A percentile compares a stretch with the other conserved stretches of the same genome.
Evolutionary conservation across 2,797 vertebrate genomes (phyloP).

Genomic region (Argentina silus): DNA sequence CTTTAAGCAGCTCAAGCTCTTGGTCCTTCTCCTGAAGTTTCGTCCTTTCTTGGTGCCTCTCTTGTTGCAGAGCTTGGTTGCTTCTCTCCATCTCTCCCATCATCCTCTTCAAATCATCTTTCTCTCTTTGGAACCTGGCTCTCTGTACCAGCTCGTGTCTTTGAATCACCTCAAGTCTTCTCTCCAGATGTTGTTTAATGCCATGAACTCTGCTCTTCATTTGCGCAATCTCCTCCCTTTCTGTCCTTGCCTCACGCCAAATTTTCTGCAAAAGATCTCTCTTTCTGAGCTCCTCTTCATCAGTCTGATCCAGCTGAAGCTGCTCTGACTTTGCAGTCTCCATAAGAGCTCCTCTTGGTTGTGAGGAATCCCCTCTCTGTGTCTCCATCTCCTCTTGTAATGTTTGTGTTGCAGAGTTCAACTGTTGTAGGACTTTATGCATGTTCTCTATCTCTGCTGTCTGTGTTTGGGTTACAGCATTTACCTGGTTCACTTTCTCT

Average conservation of each 20-base stretch:
- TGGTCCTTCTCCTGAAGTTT: slow-evolving; percentile 11
- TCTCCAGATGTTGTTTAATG: slow-evolving; percentile 33
- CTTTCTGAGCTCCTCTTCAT: slow-evolving; percentile 24
- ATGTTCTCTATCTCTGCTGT: not conserved
- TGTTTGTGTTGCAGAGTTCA: slow-evolving; percentile 10
- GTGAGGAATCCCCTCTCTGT: slow-evolving; percentile 14
- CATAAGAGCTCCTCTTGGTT: slow-evolving; percentile 5
- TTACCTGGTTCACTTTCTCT: not conserved
- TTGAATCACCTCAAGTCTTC: slow-evolving; percentile 18
- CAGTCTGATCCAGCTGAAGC: slow-evolving; percentile 16
- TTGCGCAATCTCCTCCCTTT: slow-evolving; percentile 29
- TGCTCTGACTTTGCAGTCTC: slow-evolving; percentile 21
- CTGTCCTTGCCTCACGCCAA: slow-evolving; percentile 15
- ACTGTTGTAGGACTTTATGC: not conserved
- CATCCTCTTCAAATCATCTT: slow-evolving; percentile 20
- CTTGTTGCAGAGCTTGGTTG: slow-evolving; percentile 2
- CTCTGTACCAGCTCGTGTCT: slow-evolving; percentile 27
- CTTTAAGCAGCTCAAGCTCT: slow-evolving; percentile 14
- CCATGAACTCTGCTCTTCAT: slow-evolving; percentile 25
- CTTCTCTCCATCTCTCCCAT: slow-evolving; percentile 24
- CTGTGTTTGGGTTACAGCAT: slow-evolving; percentile 10
- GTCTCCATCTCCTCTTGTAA: slow-evolving; percentile 13
- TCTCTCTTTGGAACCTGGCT: slow-evolving; percentile 15
- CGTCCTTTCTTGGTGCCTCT: slow-evolving; percentile 11
- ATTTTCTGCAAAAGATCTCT: slow-evolving; percentile 23